Conservation (phyloP, 2,888 invertebrate species). For the Holacanthella duospinosa region DNA sequence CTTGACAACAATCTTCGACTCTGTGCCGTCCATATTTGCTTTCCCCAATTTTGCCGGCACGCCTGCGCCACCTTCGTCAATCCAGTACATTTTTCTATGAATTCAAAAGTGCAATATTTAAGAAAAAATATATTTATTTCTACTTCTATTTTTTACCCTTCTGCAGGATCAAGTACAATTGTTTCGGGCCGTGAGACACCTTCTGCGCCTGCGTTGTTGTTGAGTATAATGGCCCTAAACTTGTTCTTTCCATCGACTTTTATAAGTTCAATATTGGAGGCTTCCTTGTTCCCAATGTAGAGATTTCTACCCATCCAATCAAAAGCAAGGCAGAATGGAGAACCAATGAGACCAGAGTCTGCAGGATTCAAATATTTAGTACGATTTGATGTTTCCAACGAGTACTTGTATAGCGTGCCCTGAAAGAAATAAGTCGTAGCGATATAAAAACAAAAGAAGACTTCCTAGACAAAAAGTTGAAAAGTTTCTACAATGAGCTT, state of each 20-base stretch:
- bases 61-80: slow-evolving; percentile 85
- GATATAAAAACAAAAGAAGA: neutral
- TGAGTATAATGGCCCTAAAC: slow-evolving; percentile 72
- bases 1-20: slow-evolving; percentile 60
- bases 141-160: slow-evolving; percentile 53
- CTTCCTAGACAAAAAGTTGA: neutral
- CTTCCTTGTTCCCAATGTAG: slow-evolving; percentile 78
- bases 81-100: slow-evolving; percentile 58
- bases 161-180: slow-evolving; percentile 81
- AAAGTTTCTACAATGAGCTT: neutral
- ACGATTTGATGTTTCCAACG: slow-evolving; percentile 72
- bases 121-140: neutral
- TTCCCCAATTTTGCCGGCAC: slow-evolving; percentile 76
- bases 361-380: slow-evolving; percentile 62
- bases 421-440: slow-evolving; percentile 41
- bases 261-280: slow-evolving; percentile 82
- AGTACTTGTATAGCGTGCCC: slow-evolving; percentile 74
- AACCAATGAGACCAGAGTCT: slow-evolving; percentile 77
- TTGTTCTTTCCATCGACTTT: slow-evolving; percentile 73
- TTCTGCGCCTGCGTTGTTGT: slow-evolving; percentile 71
- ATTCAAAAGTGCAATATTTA: neutral
- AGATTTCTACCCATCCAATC: slow-evolving; percentile 95
- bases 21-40: slow-evolving; percentile 87
- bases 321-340: slow-evolving; percentile 81
- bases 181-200: slow-evolving; percentile 81